Conservation (phyloP, 2,113 vertebrate genomes). For the Mustela nigripes region DNA sequence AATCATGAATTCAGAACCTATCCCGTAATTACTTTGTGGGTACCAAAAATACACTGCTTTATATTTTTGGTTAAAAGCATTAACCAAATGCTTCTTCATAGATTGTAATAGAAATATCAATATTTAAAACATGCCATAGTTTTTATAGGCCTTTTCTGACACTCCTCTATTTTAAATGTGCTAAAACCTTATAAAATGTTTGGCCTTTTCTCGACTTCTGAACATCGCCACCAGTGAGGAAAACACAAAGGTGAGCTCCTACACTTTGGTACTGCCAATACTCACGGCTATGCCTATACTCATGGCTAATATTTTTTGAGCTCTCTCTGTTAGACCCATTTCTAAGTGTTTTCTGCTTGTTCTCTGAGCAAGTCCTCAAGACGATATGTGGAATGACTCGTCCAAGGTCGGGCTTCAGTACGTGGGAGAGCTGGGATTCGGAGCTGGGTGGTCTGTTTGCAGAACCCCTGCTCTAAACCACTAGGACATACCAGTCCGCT, state of each 20-base stretch:
- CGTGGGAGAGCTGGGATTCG: not conserved
- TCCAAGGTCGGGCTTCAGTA: not conserved
- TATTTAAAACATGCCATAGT: slow-evolving; percentile 40
- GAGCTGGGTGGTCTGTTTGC: not conserved
- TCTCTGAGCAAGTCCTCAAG: not conserved
- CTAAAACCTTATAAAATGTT: slow-evolving; percentile 14
- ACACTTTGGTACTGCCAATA: not conserved
- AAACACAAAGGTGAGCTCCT: not conserved
- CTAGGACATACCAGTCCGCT: not conserved
- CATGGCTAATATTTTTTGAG: not conserved
- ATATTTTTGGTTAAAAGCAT: slow-evolving; percentile 50
- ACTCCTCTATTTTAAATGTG: slow-evolving; percentile 56
- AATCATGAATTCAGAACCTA: not conserved
- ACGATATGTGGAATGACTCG: not conserved
- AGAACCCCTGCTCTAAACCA: not conserved
- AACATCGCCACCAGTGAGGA: not conserved
- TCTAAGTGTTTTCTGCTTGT: not conserved
- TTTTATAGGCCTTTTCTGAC: not conserved
- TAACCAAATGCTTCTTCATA: not conserved
- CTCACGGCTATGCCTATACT: not conserved
- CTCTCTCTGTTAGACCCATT: not conserved
- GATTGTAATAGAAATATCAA: slow-evolving; percentile 4
- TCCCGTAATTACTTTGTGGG: not conserved
- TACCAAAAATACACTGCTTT: not conserved
- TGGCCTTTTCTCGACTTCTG: not conserved